These are phyloP conservation scores for Clanis bilineata DNA, from an alignment of 2,888 invertebrate species.

Conservation along the genomic window DNA sequence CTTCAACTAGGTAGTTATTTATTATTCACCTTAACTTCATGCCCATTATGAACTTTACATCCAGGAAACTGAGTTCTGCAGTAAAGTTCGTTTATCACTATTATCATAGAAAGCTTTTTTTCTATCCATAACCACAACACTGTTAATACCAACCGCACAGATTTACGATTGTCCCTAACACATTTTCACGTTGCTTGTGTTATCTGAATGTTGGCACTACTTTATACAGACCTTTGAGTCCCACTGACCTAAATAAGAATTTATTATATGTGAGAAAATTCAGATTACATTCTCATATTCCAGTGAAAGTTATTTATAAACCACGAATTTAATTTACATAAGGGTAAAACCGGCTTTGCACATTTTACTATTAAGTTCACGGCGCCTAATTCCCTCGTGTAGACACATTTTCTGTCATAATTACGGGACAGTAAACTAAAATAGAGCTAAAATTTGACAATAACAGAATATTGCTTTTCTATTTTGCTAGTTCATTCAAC, in stretches of 20 bases:
- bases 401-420: not conserved
- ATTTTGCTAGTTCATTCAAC: not conserved
- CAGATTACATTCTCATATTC: constrained; percentile 23
- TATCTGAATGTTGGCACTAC: constrained; percentile 13
- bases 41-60: too few species aligned
- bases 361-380: not conserved
- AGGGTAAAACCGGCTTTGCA: not conserved
- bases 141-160: not conserved
- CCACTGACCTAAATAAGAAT: constrained; percentile 25
- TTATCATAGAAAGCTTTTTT: not conserved
- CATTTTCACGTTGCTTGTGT: constrained; percentile 17
- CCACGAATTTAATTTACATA: not conserved
- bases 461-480: too few species aligned
- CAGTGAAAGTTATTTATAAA: not conserved
- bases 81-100: not conserved
- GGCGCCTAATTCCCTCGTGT: not conserved
- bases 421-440: not conserved
- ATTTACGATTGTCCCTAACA: constrained; percentile 1
- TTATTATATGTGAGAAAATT: constrained; percentile 26
- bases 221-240: constrained; percentile 10
- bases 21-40: too few species aligned
- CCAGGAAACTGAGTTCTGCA: too few species aligned
- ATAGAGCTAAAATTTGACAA: too few species aligned
- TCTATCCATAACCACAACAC: not conserved
- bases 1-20: too few species aligned